Evolutionary conservation across 2,113 vertebrate genomes (phyloP).

Genomic region (Aldabrachelys gigantea): DNA sequence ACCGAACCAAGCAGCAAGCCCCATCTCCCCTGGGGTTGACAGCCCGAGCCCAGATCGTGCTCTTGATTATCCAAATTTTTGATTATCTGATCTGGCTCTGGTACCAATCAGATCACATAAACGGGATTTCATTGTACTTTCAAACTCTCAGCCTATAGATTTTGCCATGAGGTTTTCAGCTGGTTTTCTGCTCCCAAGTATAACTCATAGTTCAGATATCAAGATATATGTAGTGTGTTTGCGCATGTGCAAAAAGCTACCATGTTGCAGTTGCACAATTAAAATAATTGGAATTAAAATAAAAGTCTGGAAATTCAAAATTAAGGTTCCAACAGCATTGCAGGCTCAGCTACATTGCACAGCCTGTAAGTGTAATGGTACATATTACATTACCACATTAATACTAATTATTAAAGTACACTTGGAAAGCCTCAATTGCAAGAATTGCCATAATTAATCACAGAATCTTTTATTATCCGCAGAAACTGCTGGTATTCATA

Average conservation of each 20-base stretch:
- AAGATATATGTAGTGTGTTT: not conserved
- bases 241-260: accelerated
- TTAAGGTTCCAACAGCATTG: not conserved
- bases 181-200: not conserved
- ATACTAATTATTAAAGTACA: slow-evolving; percentile 31
- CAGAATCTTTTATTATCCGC: slow-evolving; percentile 20
- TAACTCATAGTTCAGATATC: not conserved
- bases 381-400: not conserved
- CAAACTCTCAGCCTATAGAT: not conserved
- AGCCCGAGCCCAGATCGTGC: not conserved
- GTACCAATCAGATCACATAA: not conserved
- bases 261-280: not conserved
- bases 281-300: not conserved
- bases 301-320: not conserved
- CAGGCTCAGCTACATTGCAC: not conserved
- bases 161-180: not conserved
- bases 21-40: not conserved
- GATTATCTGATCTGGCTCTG: not conserved
- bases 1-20: not conserved
- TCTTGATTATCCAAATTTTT: not conserved
- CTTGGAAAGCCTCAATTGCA: not conserved
- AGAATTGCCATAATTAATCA: not conserved
- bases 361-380: slow-evolving; percentile 18
- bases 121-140: not conserved
- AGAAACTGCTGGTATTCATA: not conserved